These are phyloP conservation scores for Gadus macrocephalus DNA, from an alignment of 2,113 vertebrate species.

Conservation along the genomic window DNA sequence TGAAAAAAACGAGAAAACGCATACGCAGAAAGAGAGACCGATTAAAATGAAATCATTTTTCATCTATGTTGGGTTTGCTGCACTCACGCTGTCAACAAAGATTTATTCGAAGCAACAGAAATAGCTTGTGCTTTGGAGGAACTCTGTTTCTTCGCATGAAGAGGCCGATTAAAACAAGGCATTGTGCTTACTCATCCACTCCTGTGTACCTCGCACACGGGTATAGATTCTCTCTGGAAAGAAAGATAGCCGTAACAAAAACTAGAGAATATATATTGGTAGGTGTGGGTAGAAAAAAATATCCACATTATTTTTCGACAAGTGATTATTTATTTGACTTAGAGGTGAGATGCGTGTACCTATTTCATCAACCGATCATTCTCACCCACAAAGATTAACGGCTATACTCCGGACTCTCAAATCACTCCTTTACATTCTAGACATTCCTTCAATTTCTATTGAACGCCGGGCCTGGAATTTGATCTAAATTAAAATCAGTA, in stretches of 20 bases:
- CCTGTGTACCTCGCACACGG: too few species aligned
- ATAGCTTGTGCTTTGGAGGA: not conserved
- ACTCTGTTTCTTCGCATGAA: not conserved
- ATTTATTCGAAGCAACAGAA: not conserved
- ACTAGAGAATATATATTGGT: not conserved
- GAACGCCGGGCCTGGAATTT: constrained; percentile 17
- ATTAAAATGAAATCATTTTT: not conserved
- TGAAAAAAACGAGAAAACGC: not conserved
- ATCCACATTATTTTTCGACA: not conserved
- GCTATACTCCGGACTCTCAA: not conserved
- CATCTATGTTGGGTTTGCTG: not conserved
- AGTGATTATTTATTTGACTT: constrained; percentile 7
- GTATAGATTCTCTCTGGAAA: too few species aligned
- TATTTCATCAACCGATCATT: not conserved
- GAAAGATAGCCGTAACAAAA: too few species aligned
- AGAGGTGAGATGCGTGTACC: not conserved
- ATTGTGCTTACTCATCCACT: not conserved
- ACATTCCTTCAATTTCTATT: constrained; percentile 20
- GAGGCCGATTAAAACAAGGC: not conserved
- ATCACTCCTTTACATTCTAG: constrained; percentile 24
- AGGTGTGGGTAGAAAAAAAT: not conserved
- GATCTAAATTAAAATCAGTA: constrained; percentile 58
- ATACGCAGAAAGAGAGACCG: not conserved
- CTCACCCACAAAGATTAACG: not conserved
- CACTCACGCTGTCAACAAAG: not conserved